Base-by-base conservation (phyloP, 2,888 invertebrate genomes). In the Mycogona germanica region DNA sequence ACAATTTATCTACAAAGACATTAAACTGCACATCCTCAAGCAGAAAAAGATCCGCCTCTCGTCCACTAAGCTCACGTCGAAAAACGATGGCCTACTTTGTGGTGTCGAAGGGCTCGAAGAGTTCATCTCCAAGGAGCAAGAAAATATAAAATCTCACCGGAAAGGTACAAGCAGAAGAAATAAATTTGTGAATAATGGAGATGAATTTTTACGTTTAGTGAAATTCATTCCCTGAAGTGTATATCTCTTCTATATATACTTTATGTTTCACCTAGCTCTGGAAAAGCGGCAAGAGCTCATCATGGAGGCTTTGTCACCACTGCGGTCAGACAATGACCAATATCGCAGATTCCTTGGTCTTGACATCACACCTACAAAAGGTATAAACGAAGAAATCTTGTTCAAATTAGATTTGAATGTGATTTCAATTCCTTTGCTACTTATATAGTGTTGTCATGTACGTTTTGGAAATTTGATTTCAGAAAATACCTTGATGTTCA, bases 401-500 rank as follows among this genome's bases (percentile, higher is more conserved):
- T 4, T 19, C 19, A n/a, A 19, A 44, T 9, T 3, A 14, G 28
- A 17, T 21, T 19, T 19, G 40, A 12, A 40, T 19, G 21, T 9
- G 21, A n/a, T 2, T 40, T 23, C 28, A 9, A 5, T 6, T 9
- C 21, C 3, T 41, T 41, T 1, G 25, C 44, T 6, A 41, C 12
- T 41, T 17, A 23, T 5, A 4, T 25, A 21, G 14, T 21, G 23
- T 2, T 21, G n/a, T 28, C 26, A 21, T 26, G 26, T 42, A 4
- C 5, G 3, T 3, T 44, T 44, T 44, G 6, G 17, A 17, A 17
- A 32, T 26, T 17, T 32, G 2, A 1, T 19, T 47, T 29, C 21
- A 47, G 47, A 47, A 19, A 32, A 47, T 19, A 2, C 21, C 2
- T 12, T 50, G 50, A 23, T 26, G 14, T 50, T 50, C n/a, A 40